phyloP scores from a whole-genome alignment of 2,797 vertebrate species.

The Platalea minor region DNA sequence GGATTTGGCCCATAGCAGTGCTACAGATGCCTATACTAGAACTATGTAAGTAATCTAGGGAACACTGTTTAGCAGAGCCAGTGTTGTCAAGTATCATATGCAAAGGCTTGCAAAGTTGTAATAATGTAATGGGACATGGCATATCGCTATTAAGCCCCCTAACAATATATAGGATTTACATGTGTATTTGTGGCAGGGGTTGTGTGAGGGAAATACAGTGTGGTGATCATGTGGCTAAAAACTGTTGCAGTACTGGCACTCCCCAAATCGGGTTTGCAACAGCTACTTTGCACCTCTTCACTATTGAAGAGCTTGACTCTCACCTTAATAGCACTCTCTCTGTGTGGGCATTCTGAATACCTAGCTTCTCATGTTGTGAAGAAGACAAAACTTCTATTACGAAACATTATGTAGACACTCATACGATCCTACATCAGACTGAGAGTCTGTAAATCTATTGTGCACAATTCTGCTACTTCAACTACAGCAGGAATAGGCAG shows the following conservation, averaged over 20 bases:
- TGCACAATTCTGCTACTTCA: neutral
- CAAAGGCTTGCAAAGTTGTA: neutral
- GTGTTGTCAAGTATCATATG: neutral
- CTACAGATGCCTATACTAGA: neutral
- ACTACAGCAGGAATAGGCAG: neutral
- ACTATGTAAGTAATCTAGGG: neutral
- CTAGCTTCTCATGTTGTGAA: neutral
- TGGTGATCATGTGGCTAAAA: neutral
- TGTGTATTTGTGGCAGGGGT: neutral
- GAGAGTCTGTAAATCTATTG: neutral
- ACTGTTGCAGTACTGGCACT: neutral
- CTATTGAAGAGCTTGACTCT: neutral
- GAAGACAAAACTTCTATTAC: neutral
- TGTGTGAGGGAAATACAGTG: neutral
- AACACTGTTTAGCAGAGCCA: neutral
- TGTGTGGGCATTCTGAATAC: neutral
- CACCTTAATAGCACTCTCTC: neutral
- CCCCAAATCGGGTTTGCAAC: neutral
- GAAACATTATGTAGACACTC: neutral
- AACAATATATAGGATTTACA: neutral
- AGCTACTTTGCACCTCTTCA: neutral
- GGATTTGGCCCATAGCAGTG: neutral
- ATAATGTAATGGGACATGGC: neutral
- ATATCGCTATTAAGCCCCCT: neutral
- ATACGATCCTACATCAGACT: neutral